Percentiles rank a stretch among this genome's conserved stretches.
Conservation (phyloP, 30 jellyfish, hydroid and myxozoan species). For the Pseudorhiza aurosa region DNA sequence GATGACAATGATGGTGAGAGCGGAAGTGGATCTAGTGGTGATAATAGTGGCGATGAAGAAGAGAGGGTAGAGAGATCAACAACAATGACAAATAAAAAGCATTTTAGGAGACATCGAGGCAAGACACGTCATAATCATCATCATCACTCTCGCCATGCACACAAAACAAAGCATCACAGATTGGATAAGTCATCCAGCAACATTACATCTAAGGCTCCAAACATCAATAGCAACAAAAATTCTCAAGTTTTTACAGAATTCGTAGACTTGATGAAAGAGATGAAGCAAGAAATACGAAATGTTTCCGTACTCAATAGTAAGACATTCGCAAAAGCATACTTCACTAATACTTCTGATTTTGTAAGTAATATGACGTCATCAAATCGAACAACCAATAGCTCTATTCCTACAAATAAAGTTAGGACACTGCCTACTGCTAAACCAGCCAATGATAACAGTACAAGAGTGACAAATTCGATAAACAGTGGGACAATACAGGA, state of each 20-base stretch:
- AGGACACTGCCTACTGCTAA: neutral
- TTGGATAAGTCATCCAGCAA: neutral
- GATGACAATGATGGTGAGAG: conserved; percentile 42
- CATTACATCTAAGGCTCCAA: neutral
- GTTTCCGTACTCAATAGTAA: conserved; percentile 1
- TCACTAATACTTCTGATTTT: neutral
- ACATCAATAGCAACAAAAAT: neutral
- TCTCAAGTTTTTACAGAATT: conserved; percentile 25
- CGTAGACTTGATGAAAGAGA: conserved; percentile 55
- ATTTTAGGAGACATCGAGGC: conserved; percentile 6
- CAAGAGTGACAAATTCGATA: no score
- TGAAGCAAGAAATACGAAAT: conserved; percentile 61
- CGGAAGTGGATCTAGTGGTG: conserved; percentile 51
- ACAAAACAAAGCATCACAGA: neutral
- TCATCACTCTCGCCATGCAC: neutral
- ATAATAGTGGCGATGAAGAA: conserved; percentile 55
- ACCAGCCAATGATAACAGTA: conserved; percentile 5
- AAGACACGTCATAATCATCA: conserved; percentile 4
- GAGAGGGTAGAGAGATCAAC: conserved; percentile 67
- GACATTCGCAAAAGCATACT: no score
- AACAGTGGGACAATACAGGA: conserved; percentile 34
- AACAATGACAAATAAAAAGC: neutral
- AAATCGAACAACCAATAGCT: neutral
- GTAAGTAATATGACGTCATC: neutral
- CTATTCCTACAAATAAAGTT: neutral